These are phyloP conservation scores for western clawed frog (Xenopus tropicalis) DNA, from an alignment of 2,113 vertebrate genomes.

Conservation along the genomic window DNA sequence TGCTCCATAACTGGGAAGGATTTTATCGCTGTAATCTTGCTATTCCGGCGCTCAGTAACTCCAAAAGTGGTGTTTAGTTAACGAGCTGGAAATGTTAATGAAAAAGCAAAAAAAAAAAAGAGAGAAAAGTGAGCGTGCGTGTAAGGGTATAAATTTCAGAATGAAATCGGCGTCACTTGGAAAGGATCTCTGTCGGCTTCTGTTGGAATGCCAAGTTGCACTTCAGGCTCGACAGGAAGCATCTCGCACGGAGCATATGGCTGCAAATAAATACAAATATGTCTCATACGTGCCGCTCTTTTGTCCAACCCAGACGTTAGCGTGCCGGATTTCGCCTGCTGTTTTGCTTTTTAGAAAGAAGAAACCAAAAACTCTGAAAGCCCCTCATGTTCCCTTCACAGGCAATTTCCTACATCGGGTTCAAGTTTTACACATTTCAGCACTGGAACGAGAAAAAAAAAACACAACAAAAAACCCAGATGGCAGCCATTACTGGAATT, in stretches of 20 bases:
- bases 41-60: too few species aligned
- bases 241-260: conserved; percentile 21
- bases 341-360: neutral
- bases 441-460: neutral
- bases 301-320: conserved; percentile 23
- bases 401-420: conserved; percentile 26
- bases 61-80: too few species aligned
- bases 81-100: too few species aligned
- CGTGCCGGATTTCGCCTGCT: conserved; percentile 19
- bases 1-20: too few species aligned
- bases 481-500: conserved; percentile 25
- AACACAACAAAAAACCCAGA: conserved; percentile 28
- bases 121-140: too few species aligned
- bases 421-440: conserved; percentile 23
- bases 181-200: conserved; percentile 6
- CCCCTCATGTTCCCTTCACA: conserved; percentile 4
- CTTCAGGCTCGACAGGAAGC: conserved; percentile 19
- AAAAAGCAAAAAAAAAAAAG: too few species aligned
- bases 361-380: neutral
- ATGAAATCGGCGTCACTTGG: conserved; percentile 14
- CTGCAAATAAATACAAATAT: conserved; percentile 28
- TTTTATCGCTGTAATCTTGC: too few species aligned
- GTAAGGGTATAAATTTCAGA: neutral
- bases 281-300: conserved; percentile 23
- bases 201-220: conserved; percentile 29